These are phyloP conservation scores for Dryomyza anilis DNA, from an alignment of 2,888 invertebrate genomes.

Conservation along the genomic window DNA sequence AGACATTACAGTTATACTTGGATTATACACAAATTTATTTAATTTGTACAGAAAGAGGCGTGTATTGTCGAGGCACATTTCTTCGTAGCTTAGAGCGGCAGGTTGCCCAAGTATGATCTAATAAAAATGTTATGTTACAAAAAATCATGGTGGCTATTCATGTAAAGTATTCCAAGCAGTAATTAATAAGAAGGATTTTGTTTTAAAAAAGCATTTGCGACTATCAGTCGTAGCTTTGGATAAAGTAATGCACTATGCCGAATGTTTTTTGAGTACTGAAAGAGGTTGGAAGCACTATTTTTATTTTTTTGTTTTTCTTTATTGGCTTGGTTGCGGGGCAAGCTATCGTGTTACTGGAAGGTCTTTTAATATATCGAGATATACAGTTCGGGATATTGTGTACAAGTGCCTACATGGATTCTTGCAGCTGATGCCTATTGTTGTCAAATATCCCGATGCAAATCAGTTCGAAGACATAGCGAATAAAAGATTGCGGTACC, in stretches of 20 bases:
- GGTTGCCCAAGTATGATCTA: background rate
- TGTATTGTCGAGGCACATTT: background rate
- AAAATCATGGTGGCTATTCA: background rate
- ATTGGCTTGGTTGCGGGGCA: conserved; percentile 7
- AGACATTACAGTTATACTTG: background rate
- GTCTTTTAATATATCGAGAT: background rate
- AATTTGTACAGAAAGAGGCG: background rate
- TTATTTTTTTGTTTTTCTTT: background rate
- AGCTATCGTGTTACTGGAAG: background rate
- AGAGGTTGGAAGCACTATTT: background rate
- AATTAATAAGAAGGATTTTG: background rate
- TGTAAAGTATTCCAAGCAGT: background rate
- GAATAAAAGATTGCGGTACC: background rate
- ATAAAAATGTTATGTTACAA: background rate
- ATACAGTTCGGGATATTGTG: background rate
- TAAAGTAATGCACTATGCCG: background rate
- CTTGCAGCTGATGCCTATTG: background rate
- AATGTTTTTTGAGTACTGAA: background rate
- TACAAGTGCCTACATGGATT: background rate
- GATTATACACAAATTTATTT: background rate
- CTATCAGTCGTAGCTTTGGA: background rate
- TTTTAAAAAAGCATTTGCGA: background rate
- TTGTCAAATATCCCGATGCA: background rate
- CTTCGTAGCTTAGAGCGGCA: background rate
- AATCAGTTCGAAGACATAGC: background rate